These are phyloP conservation scores for Psylliodes chrysocephalus DNA, from an alignment of 2,888 invertebrate species.

Conservation along the genomic window DNA sequence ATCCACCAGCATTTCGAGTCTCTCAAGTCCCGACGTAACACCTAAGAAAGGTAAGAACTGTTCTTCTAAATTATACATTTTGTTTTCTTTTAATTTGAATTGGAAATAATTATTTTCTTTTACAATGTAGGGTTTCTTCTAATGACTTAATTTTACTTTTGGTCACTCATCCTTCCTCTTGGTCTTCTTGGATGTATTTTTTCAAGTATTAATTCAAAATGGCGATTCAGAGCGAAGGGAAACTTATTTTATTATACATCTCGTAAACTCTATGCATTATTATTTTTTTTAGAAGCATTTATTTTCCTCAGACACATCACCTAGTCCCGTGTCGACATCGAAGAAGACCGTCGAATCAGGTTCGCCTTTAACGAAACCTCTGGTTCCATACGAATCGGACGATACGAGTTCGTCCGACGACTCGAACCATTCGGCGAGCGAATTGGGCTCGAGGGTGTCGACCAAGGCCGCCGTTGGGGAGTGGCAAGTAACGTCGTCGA, in stretches of 20 bases:
- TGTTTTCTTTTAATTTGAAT: too few species aligned
- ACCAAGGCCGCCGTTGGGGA: constrained; percentile 57
- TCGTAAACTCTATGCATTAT: too few species aligned
- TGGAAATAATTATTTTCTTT: too few species aligned
- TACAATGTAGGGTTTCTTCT: too few species aligned
- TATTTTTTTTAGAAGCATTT: too few species aligned
- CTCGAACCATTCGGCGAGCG: constrained; percentile 49
- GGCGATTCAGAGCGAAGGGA: too few species aligned
- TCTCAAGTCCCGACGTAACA: constrained; percentile 46
- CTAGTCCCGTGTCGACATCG: constrained; percentile 25
- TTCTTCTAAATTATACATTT: too few species aligned
- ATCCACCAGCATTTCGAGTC: constrained; percentile 46
- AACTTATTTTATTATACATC: too few species aligned
- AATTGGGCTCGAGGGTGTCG: constrained; percentile 45
- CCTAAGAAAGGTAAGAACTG: constrained; percentile 26
- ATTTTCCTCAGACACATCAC: neutral
- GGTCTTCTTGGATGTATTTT: too few species aligned
- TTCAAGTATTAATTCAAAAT: too few species aligned
- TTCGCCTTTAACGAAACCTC: constrained; percentile 50
- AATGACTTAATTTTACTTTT: too few species aligned
- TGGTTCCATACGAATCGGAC: constrained; percentile 64
- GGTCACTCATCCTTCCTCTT: too few species aligned
- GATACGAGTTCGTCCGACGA: constrained; percentile 61
- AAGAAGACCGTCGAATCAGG: constrained; percentile 25
- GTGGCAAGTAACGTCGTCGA: constrained; percentile 59